Evolutionary conservation across 2,113 vertebrate genomes (phyloP).

Genomic region (Tragulus kanchil): DNA sequence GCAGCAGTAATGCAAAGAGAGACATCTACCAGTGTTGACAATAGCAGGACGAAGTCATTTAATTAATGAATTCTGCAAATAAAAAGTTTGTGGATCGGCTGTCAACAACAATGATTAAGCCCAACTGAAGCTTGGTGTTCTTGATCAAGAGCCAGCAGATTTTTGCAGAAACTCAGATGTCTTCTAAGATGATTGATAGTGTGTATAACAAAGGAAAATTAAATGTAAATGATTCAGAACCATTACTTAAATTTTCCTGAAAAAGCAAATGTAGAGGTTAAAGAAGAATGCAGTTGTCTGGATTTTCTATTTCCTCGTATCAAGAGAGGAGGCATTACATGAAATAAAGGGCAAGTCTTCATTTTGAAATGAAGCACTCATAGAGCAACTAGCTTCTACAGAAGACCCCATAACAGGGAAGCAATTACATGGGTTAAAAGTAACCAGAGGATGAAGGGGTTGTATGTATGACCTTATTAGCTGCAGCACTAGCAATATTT

Average conservation of each 20-base stretch:
- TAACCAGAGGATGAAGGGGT: neutral
- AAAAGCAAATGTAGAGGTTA: conserved; percentile 9
- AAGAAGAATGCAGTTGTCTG: neutral
- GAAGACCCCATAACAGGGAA: neutral
- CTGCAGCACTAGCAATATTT: neutral
- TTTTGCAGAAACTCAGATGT: conserved; percentile 5
- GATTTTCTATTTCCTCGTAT: conserved; percentile 2
- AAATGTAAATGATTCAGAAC: conserved; percentile 71
- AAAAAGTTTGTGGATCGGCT: conserved; percentile 10
- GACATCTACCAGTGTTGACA: neutral
- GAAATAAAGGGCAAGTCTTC: neutral
- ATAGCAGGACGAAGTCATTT: conserved; percentile 54
- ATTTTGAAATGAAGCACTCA: neutral
- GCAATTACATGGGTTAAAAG: neutral
- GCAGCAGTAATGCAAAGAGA: neutral
- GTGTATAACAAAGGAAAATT: conserved; percentile 45
- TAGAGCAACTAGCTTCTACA: neutral
- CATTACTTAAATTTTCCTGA: conserved; percentile 47
- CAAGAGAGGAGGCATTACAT: neutral
- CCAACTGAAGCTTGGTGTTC: neutral
- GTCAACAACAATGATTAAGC: neutral
- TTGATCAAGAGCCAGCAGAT: neutral
- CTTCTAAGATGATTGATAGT: conserved; percentile 57
- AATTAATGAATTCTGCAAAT: conserved; percentile 56
- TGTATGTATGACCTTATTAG: neutral